Base-by-base conservation (phyloP, 1,140 invertebrate genomes). In the Lordiphosa clarofinis region DNA sequence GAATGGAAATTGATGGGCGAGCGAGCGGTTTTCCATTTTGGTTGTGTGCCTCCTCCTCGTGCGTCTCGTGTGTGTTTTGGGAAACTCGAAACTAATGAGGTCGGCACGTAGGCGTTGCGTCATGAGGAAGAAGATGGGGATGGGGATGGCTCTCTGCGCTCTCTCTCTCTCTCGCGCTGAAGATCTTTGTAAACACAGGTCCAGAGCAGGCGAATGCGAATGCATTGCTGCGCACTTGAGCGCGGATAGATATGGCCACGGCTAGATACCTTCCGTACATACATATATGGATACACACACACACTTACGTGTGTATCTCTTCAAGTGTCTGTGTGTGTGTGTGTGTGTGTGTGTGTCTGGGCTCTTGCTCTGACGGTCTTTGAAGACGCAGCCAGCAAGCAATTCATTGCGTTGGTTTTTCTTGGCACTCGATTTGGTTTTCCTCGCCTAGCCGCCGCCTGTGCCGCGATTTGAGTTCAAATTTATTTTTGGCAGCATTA, bases 401-500 rank as follows among this genome's bases (percentile, higher is more conserved):
- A 82, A 63, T 75, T 63, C 75, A 53, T 71, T 76, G 76, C 76
- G 76, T 82, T 81, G 76, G 72, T 82, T 81, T 75, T 75, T 76
- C 76, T 76, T 82, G 71, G 71, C 74, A 78, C 57, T 61, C 61
- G 70, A 54, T 61, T 67, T 71, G 57, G 57, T 70, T 70, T 66
- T 66, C 55, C 57, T 63, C 58, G 50, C 59, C 56, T 65, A 61
- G 61, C 15, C 12, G 52, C 39, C 49, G 13, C 54, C 56, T 70
- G 49, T 58, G 61, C 66, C 55, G 48, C 57, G 66, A 76, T 81
- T 75, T 75, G 76, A 82, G 76, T 82, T 82, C 78, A 82, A 82
- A 82, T 82, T 82, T 82, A 82, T 82, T 82, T 82, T 82, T 82
- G 76, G 76, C 76, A 82, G 76, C 76, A 68, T 38, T 47, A 39